phyloP scores from a whole-genome alignment of 1,140 invertebrate genomes.

The Muscidifurax raptorellus region DNA sequence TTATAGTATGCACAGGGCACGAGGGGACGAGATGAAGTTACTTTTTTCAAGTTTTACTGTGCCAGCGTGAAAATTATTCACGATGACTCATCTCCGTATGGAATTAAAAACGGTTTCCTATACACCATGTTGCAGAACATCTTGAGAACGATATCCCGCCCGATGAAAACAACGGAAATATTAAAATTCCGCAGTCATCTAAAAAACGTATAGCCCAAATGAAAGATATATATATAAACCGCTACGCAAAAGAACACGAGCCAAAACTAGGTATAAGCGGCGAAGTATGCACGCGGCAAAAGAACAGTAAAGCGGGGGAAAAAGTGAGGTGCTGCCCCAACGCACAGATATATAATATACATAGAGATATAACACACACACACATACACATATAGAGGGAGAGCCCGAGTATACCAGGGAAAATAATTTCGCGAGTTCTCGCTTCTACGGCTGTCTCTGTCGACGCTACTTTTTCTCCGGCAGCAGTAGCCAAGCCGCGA shows the following conservation, averaged over 20 bases:
- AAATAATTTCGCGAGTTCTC: conserved; percentile 63
- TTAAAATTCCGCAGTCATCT: not conserved
- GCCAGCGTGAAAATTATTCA: too few species aligned
- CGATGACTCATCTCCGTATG: too few species aligned
- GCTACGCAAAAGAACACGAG: not conserved
- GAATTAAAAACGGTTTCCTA: too few species aligned
- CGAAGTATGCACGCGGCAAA: not conserved
- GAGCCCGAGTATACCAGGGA: conserved; percentile 8
- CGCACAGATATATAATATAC: too few species aligned
- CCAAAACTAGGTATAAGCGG: too few species aligned
- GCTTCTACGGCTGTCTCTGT: not conserved
- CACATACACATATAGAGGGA: not conserved
- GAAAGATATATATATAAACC: too few species aligned
- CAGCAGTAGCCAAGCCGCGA: conserved; percentile 17
- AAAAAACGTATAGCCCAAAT: not conserved
- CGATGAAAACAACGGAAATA: not conserved
- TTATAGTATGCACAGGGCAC: too few species aligned
- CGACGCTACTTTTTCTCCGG: conserved; percentile 10
- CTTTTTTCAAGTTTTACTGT: too few species aligned
- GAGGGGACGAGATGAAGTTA: too few species aligned
- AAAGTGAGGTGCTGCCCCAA: not conserved
- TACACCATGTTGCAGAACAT: not conserved
- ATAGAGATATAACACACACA: not conserved
- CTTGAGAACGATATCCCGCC: not conserved
- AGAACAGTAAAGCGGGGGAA: not conserved